Evolutionary conservation across 2,797 vertebrate genomes (phyloP).

Genomic region (Platyrinchus mystaceus): DNA sequence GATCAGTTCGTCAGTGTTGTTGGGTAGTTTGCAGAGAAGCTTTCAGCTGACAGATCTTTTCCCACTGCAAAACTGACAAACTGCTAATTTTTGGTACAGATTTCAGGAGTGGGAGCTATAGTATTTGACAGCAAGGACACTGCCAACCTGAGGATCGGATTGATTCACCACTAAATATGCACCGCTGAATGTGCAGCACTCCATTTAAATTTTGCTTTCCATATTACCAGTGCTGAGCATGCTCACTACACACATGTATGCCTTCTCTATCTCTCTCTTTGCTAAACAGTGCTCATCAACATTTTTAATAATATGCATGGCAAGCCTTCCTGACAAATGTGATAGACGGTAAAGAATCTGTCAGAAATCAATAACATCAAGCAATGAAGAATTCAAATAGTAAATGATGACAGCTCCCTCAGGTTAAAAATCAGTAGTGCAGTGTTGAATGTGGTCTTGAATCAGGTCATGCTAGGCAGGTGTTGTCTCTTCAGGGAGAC

Average conservation of each 20-base stretch:
- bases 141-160: not conserved
- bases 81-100: not conserved
- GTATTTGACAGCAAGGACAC: not conserved
- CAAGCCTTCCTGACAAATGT: conserved; percentile 6
- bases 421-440: conserved; percentile 1
- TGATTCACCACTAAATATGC: not conserved
- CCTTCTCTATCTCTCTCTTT: not conserved
- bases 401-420: not conserved
- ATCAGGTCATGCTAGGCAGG: not conserved
- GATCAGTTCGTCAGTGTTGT: not conserved
- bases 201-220: not conserved
- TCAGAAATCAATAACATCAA: conserved; percentile 35
- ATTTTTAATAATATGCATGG: not conserved
- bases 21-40: not conserved
- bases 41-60: not conserved
- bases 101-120: not conserved
- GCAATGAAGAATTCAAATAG: conserved; percentile 9
- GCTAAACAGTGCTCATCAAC: not conserved
- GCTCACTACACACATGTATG: accelerated
- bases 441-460: not conserved
- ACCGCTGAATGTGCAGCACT: not conserved
- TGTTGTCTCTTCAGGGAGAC: not conserved
- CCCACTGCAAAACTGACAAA: not conserved
- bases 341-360: conserved; percentile 9
- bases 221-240: not conserved